Percentiles rank a stretch among this genome's conserved stretches.
Conservation (phyloP, 1,140 invertebrate genomes). For the Tetramorium simillimum region DNA sequence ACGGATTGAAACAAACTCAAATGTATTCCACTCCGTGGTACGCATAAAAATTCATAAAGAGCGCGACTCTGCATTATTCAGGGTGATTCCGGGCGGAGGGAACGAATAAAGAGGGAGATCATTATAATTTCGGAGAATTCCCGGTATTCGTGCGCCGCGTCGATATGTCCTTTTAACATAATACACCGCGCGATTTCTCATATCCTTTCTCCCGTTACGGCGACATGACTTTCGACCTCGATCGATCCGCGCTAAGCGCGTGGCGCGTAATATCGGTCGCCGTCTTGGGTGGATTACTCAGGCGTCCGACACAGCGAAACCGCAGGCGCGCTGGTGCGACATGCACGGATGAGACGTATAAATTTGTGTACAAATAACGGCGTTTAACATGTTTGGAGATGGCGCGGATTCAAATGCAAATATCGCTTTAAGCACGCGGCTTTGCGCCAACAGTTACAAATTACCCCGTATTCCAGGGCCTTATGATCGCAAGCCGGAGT, state of each 20-base stretch:
- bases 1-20: slow-evolving; percentile 51
- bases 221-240: not conserved
- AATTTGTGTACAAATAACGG: slow-evolving; percentile 53
- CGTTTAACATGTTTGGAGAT: slow-evolving; percentile 48
- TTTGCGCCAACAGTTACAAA: slow-evolving; percentile 57
- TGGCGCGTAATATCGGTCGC: not conserved
- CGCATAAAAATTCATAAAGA: slow-evolving; percentile 83
- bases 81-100: slow-evolving; percentile 66
- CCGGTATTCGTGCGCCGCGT: slow-evolving; percentile 70
- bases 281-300: not conserved
- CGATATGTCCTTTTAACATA: slow-evolving; percentile 56
- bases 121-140: slow-evolving; percentile 79
- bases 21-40: slow-evolving; percentile 78
- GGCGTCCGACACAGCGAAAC: not conserved
- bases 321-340: slow-evolving; percentile 49
- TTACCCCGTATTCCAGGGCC: slow-evolving; percentile 24
- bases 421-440: slow-evolving; percentile 48
- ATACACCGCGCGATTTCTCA: slow-evolving; percentile 52
- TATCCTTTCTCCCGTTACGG: slow-evolving; percentile 7
- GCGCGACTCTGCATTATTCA: slow-evolving; percentile 81
- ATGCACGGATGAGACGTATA: slow-evolving; percentile 37
- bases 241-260: slow-evolving; percentile 20
- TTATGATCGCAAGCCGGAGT: not conserved
- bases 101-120: slow-evolving; percentile 74
- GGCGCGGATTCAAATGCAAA: slow-evolving; percentile 55